phyloP scores from a whole-genome alignment of 2,113 vertebrate genomes.

The Tragelaphus strepsiceros region DNA sequence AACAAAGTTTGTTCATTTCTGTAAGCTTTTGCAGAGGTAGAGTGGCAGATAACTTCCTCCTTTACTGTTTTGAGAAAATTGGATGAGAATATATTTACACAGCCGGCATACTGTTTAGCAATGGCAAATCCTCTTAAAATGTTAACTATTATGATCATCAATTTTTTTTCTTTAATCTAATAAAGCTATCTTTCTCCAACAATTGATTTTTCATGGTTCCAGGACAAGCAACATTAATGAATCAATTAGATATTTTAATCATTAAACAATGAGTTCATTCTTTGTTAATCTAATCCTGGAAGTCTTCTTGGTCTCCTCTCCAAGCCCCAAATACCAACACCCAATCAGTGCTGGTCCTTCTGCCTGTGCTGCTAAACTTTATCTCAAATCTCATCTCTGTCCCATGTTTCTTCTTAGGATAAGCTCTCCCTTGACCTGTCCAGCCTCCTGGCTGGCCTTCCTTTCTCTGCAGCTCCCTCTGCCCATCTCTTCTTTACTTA shows the following conservation, averaged over 20 bases:
- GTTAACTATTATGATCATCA: background rate
- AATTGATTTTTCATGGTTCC: background rate
- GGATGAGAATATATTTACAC: background rate
- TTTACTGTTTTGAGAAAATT: background rate
- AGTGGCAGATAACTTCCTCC: background rate
- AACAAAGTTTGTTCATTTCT: background rate
- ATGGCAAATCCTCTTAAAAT: background rate
- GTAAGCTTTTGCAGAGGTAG: background rate
- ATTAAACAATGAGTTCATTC: background rate
- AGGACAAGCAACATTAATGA: background rate
- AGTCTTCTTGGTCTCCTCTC: background rate
- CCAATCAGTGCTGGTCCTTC: no score
- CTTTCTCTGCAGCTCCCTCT: background rate
- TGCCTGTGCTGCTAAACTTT: background rate
- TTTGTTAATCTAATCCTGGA: background rate
- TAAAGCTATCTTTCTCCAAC: background rate
- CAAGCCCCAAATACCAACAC: background rate
- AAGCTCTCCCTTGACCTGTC: background rate
- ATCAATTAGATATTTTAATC: background rate
- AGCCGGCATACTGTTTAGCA: background rate
- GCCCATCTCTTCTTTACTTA: background rate
- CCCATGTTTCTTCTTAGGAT: fast-evolving
- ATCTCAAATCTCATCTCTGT: background rate
- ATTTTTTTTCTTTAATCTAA: background rate
- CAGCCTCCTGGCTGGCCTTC: background rate